These are phyloP conservation scores for Hyaena hyaena DNA, from an alignment of 2,113 vertebrate species.

Conservation along the genomic window DNA sequence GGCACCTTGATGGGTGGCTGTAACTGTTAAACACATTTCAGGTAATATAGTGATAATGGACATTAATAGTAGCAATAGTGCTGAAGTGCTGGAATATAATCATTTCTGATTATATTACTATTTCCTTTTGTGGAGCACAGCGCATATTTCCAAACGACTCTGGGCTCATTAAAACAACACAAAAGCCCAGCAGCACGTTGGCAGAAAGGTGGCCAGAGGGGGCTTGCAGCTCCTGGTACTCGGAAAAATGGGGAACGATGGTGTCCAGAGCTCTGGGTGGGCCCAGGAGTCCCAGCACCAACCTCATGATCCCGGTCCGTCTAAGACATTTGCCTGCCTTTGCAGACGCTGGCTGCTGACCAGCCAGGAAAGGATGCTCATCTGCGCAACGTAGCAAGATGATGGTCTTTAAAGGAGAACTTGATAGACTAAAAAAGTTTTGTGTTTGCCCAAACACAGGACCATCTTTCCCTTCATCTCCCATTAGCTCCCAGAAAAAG, in stretches of 20 bases:
- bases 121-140: slow-evolving; percentile 70
- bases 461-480: neutral
- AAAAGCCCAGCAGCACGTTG: slow-evolving; percentile 36
- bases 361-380: neutral
- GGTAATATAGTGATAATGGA: slow-evolving; percentile 76
- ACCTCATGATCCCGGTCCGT: neutral
- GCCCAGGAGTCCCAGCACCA: neutral
- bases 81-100: slow-evolving; percentile 64
- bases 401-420: neutral
- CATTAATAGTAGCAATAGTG: slow-evolving; percentile 74
- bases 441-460: neutral
- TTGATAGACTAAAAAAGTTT: neutral
- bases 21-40: slow-evolving; percentile 73
- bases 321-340: neutral
- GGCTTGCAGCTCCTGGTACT: neutral
- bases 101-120: slow-evolving; percentile 72
- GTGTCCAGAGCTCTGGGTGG: neutral
- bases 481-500: neutral
- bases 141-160: slow-evolving; percentile 60
- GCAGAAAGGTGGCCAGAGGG: neutral
- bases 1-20: slow-evolving; percentile 71
- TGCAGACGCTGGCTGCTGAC: neutral
- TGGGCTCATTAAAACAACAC: slow-evolving; percentile 59
- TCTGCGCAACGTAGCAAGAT: neutral
- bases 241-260: neutral